These are phyloP conservation scores for Centrocercus urophasianus DNA, from an alignment of 2,113 vertebrate genomes.

Conservation along the genomic window DNA sequence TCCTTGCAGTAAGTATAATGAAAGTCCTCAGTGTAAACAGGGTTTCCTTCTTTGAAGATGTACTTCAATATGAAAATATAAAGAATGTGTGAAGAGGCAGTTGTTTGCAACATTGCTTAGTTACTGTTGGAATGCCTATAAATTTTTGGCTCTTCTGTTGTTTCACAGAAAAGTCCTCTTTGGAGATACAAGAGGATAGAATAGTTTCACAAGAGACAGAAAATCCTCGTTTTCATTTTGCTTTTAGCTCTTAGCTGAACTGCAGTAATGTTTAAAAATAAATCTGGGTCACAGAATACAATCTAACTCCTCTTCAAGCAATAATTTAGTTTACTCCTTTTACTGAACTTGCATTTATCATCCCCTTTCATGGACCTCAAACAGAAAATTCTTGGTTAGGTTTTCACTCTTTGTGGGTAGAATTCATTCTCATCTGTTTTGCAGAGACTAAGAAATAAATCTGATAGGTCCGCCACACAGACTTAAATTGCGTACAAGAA, in stretches of 20 bases:
- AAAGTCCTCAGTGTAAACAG: neutral
- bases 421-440: neutral
- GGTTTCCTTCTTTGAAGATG: conserved; percentile 34
- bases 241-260: neutral
- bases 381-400: neutral
- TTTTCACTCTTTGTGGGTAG: neutral
- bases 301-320: neutral
- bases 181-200: neutral
- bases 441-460: neutral
- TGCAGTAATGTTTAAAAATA: neutral
- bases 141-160: neutral
- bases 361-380: neutral
- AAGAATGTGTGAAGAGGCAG: neutral
- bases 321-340: neutral
- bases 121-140: neutral
- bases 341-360: neutral
- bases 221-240: neutral
- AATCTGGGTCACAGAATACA: neutral
- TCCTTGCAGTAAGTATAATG: neutral
- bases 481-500: neutral
- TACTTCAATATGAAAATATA: neutral
- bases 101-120: neutral
- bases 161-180: neutral
- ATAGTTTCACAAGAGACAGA: neutral
- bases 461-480: neutral